Base-by-base conservation (phyloP, 92 coral and sea anemone genomes). In the Micromussa lordhowensis region DNA sequence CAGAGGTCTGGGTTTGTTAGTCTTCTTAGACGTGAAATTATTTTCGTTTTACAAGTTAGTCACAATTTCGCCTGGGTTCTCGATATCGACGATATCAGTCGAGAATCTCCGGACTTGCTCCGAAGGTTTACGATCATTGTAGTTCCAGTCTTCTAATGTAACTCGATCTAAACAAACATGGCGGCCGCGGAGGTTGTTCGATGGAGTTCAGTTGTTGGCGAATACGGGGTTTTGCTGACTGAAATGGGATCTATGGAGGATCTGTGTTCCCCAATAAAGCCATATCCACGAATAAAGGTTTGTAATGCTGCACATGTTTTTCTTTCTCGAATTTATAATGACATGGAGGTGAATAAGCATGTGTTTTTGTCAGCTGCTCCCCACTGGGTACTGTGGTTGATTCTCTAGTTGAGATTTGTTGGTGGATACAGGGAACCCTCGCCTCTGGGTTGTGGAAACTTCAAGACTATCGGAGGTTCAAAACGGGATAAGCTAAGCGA, bases 221-320 rank as follows among this genome's bases (percentile, higher is more conserved):
- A 93, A 84, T 93, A 93, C 57, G 96, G 94, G 51, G 89, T 93
- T 28, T 81, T 93, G 34, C 88, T 93, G 64, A 92, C 92, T 0
- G 96, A 93, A 64, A 88, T 93, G 96, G 96, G 94, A 5, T 82
- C 94, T 18, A 77, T 91, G 85, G 79, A 91, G 57, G 92, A 93
- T 31, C 85, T 93, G 0, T 51, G 8, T 72, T 74, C 78, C 58
- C 88, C 94, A 3, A 40, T 78, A 24, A 91, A 86, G 79, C 51
- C 92, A 17, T 91, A 89, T 71, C 71, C 96, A 34, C 85, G 96
- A 76, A 93, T 93, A 49, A 93, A 93, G 96, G 96, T 88, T 17
- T 32, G 86, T 59, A 0, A 12, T 17, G 5, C 8, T 80, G 7
- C 1, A 66, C 68, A 34, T 36, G 12, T 40, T 75, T 16, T 73